Evolutionary conservation across 2,888 invertebrate species (phyloP).

Genomic region (Omphaloscelis lunosa): DNA sequence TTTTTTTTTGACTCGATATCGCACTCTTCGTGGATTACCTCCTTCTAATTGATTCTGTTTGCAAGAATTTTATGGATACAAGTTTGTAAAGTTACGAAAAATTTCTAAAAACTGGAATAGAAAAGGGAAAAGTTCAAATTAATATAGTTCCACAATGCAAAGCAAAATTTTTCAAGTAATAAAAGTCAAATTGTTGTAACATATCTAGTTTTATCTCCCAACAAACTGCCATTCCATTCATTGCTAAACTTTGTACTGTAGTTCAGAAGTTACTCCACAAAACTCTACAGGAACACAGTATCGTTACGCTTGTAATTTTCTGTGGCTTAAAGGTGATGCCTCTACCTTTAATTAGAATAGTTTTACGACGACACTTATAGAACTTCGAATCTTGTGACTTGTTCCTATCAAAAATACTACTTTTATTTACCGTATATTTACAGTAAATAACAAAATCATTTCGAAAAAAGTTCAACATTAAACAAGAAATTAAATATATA

Average conservation of each 20-base stretch:
- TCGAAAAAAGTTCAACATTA: not conserved
- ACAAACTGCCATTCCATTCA: conserved; percentile 43
- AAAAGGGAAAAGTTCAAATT: not conserved
- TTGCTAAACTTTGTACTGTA: conserved; percentile 36
- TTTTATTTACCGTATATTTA: not conserved
- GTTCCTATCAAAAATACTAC: not conserved
- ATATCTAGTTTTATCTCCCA: conserved; percentile 13
- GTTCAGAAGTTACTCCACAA: conserved; percentile 20
- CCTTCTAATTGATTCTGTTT: not conserved
- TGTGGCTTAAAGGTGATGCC: not conserved
- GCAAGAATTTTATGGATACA: not conserved
- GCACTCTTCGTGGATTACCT: not conserved
- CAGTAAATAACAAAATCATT: not conserved
- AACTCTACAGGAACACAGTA: conserved; percentile 13
- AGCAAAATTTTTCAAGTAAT: not conserved
- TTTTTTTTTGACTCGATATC: too few relatives aligned
- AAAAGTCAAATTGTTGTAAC: conserved; percentile 17
- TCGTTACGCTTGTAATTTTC: conserved; percentile 31
- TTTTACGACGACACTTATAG: not conserved
- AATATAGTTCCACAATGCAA: not conserved
- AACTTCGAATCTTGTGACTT: not conserved
- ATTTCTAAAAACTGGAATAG: not conserved
- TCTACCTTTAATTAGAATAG: not conserved
- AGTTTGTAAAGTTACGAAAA: too few relatives aligned
- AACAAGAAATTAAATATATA: not conserved